Evolutionary conservation across 2,888 invertebrate genomes (phyloP), one percentile per base, ranked within the genome.

Genomic region (Bellardia pandia): DNA sequence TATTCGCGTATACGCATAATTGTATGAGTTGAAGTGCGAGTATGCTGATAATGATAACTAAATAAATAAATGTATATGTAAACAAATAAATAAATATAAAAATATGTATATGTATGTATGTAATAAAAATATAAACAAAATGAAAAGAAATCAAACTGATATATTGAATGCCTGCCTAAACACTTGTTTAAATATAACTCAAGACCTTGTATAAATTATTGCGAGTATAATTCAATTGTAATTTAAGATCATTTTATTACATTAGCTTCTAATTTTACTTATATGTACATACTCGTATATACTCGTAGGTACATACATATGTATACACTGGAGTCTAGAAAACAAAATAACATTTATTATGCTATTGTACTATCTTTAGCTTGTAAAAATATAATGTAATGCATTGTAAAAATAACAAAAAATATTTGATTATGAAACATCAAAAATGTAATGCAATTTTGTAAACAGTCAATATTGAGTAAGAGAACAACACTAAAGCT

Each of bases 221-320:
- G 71, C 9, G 40, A 81, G 37, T 45, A 37, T 53, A 79, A 71
- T 23, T 30, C 51, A 71, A 79, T 71, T 30, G 62, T 3, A 30
- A 71, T 53, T 71, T 53, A 71, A 79, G 62, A 71, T 62, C 40
- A 51, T 51, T 40, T 71, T 51, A 14, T 48, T 64, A 16, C 5
- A 23, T 64, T 48, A 37, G 5, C 40, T 40, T 51, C 69, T 66
- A 56, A 60, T 78, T 68, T 48, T 23, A 23, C 23, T 48, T 69
- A 23, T 23, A 23, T 23, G 23, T 23, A 23, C 23, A 23, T 23
- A 23, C 23, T n/a, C n/a, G 1, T 23, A 23, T 23, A 23, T 23
- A 23, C 23, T 23, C 23, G 23, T 23, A 23, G 23, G 1, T 23
- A 23, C 1, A 1, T 23, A 23, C 23, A 23, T 23, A n/a, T n/a